Evolutionary conservation across 2,888 invertebrate genomes (phyloP), one percentile per base, ranked within the genome.

Genomic region (Conomelus anceps): DNA sequence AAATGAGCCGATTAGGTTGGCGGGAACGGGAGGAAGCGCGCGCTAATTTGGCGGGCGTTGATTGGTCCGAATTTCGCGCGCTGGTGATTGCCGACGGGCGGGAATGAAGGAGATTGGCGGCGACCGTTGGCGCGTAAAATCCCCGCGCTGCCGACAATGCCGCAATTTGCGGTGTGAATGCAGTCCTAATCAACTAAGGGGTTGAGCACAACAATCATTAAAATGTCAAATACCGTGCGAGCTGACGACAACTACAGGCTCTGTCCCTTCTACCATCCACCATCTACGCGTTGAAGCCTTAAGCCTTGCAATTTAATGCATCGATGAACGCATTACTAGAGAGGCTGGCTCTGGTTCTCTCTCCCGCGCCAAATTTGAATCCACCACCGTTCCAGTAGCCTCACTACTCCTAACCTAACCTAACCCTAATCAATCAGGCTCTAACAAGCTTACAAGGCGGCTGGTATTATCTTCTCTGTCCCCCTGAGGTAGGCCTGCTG

Each of bases 141-240:
- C 86, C 86, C 86, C 24, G 63, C 24, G 86, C 86, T 22, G 29
- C 86, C 29, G 86, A 86, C 86, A 86, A 86, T 86, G 86, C 86
- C 86, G 86, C 86, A 86, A 86, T 86, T 86, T 86, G 86, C 29
- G 86, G 86, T 86, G 86, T 86, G 86, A 86, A 86, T 86, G 86
- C 86, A 23, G 86, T 29, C 86, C 86, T 86, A 86, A 86, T 86
- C 86, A 86, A 29, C 86, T 29, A 86, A 86, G 86, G 86, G 86
- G 86, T 86, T 86, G 86, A 86, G 86, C 86, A 86, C 86, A 86
- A 86, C 86, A 23, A 86, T 86, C 86, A 86, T 86, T 86, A 86
- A 86, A 86, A 86, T 86, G 86, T 86, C 86, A 86, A 86, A 86
- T 86, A 86, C 86, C 22, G 24, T 24, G 86, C 23, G 23, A 22